Base-by-base conservation (phyloP, 2,797 vertebrate species). In the Cryptoblepharus egeriae region DNA sequence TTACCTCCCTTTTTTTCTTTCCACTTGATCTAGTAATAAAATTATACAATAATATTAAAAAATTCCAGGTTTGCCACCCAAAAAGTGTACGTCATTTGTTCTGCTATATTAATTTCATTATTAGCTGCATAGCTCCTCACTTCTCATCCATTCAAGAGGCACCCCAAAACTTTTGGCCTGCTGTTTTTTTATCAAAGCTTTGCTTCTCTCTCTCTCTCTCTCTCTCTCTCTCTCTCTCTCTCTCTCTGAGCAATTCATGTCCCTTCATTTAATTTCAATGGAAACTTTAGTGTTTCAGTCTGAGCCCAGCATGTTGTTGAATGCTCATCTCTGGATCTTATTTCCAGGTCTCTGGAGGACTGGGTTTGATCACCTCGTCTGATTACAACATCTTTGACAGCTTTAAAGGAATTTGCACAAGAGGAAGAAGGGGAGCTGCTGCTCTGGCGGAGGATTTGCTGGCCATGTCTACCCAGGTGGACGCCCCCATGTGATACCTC, bases 301-400 rank as follows among this genome's bases (percentile, higher is more conserved):
- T 92, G 92, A 89, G 83, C 82, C 88, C 80, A 16, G 39, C 39
- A 87, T 81, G 92, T 73, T 79, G 91, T 84, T 92, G 92, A 89
- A 92, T 87, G 93, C 82, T 89, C 90, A 86, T 91, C 88, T 93
- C 86, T 87, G 87, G 89, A 93, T 95, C 94, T 87, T 93, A 93
- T 96, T 94, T 94, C 93, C 85, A 83, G 92, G 83, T 82, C 89
- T 91, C 89, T 63, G 89, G 89, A 93, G 88, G 88, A 90, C 84
- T 0, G 88, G 82, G 92, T 93, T 93, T 90, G 88, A 94, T 93
- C 90, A 92, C 90, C 84, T 94, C 88, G 92, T 93, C 94, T 94
- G 94, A 95, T 94, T 95, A 94, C 94, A 96, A 94, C 95, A 92
- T 97, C 95, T 94, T 94, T 96, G 90, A 93, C 96, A 96, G 97